A percentile compares a stretch with the other conserved stretches of the same genome.
Evolutionary conservation across 2,888 invertebrate genomes (phyloP).

Genomic region (Megastigmus dorsalis): DNA sequence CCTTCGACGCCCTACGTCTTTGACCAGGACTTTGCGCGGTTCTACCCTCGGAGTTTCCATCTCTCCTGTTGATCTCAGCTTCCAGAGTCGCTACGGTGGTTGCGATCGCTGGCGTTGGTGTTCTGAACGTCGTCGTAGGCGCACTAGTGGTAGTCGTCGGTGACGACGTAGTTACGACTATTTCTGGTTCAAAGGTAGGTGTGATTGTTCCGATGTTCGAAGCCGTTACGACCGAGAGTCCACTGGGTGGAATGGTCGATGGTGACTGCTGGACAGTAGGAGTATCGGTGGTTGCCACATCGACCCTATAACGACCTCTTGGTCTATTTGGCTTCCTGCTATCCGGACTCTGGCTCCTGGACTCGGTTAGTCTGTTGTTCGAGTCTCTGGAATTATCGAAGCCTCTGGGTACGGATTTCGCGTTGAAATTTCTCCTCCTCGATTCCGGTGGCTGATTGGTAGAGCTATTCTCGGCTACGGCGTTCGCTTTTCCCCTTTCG

Average conservation of each 20-base stretch:
- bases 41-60: constrained; percentile 19
- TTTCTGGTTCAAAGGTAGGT: constrained; percentile 6
- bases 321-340: constrained; percentile 6
- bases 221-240: not conserved
- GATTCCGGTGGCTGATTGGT: not conserved
- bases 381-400: constrained; percentile 11
- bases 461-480: not conserved
- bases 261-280: not conserved
- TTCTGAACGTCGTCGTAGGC: not conserved
- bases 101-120: constrained; percentile 9
- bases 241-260: not conserved
- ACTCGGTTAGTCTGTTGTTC: not conserved
- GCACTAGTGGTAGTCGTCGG: constrained; percentile 4
- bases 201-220: not conserved
- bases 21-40: constrained; percentile 47
- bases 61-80: constrained; percentile 5
- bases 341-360: not conserved
- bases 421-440: constrained; percentile 15
- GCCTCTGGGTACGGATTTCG: not conserved
- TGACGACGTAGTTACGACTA: constrained; percentile 21
- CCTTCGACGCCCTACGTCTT: constrained; percentile 57
- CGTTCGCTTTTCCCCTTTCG: constrained; percentile 2
- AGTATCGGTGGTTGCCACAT: not conserved
- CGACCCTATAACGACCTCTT: constrained; percentile 27
- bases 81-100: not conserved